These are phyloP conservation scores for Agrenia bidenticulata DNA, from an alignment of 2,888 invertebrate species.

Conservation along the genomic window DNA sequence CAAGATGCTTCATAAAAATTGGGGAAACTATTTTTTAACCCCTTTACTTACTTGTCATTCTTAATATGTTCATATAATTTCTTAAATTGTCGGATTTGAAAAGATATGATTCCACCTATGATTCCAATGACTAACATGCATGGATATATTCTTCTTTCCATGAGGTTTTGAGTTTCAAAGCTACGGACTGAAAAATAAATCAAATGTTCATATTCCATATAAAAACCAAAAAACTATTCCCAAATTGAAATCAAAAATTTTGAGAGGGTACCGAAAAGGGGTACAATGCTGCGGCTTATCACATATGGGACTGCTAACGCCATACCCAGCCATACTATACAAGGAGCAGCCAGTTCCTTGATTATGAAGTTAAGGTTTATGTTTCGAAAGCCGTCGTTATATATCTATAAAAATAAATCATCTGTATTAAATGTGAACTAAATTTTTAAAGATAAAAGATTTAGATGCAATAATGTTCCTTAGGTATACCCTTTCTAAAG, in stretches of 20 bases:
- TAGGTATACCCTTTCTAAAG: constrained; percentile 72
- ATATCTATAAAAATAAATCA: constrained; percentile 62
- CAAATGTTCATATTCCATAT: constrained; percentile 7
- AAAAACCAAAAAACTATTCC: constrained; percentile 6
- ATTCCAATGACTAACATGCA: constrained; percentile 74
- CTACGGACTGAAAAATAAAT: constrained; percentile 44
- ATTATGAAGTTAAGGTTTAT: constrained; percentile 87
- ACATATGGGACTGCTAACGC: constrained; percentile 92
- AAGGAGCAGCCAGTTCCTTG: constrained; percentile 81
- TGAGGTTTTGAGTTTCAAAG: constrained; percentile 64
- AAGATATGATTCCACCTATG: constrained; percentile 69
- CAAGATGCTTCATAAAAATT: too few relatives aligned
- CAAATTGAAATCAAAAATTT: neutral
- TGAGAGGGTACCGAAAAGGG: constrained; percentile 55
- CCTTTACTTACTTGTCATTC: constrained; percentile 79
- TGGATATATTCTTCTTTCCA: constrained; percentile 86
- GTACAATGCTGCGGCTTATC: constrained; percentile 68
- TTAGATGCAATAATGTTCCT: constrained; percentile 1
- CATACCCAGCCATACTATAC: constrained; percentile 83
- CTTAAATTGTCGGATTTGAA: constrained; percentile 90
- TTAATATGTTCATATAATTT: constrained; percentile 97
- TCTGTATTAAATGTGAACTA: too few relatives aligned
- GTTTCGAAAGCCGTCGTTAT: constrained; percentile 88
- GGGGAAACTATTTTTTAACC: too few relatives aligned
- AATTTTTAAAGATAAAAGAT: too few relatives aligned